Evolutionary conservation across 2,888 invertebrate species (phyloP).

Genomic region (Epistrophe grossulariae): DNA sequence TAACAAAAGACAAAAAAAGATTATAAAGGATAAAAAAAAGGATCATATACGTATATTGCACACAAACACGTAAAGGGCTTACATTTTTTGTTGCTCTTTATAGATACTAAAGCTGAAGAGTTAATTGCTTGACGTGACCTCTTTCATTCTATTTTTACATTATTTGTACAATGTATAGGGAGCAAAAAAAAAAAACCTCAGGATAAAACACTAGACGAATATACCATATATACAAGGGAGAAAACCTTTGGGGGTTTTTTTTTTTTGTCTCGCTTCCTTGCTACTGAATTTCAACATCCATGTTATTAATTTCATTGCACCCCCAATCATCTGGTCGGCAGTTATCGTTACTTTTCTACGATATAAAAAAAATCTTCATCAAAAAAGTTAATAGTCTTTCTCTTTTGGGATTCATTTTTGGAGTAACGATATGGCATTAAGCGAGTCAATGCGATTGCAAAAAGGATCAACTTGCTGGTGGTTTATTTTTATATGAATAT

Average conservation of each 20-base stretch:
- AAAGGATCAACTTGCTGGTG: background rate
- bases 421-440: background rate
- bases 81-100: background rate
- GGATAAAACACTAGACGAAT: constrained; percentile 2
- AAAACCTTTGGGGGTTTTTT: background rate
- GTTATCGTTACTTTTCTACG: constrained; percentile 25
- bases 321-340: constrained; percentile 40
- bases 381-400: constrained; percentile 45
- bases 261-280: background rate
- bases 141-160: constrained; percentile 11
- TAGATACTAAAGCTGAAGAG: constrained; percentile 35
- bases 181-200: background rate
- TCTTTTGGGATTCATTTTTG: constrained; percentile 10
- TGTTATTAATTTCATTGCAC: constrained; percentile 44
- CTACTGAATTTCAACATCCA: constrained; percentile 4
- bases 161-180: background rate
- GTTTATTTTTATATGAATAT: background rate
- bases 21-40: constrained; percentile 4
- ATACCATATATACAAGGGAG: background rate
- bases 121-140: constrained; percentile 58
- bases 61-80: constrained; percentile 11
- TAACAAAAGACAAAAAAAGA: background rate
- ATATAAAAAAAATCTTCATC: constrained; percentile 36
- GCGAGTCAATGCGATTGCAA: background rate
- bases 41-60: background rate